Conservation (phyloP, 2,113 vertebrate genomes). For the Dasypus novemcinctus region DNA sequence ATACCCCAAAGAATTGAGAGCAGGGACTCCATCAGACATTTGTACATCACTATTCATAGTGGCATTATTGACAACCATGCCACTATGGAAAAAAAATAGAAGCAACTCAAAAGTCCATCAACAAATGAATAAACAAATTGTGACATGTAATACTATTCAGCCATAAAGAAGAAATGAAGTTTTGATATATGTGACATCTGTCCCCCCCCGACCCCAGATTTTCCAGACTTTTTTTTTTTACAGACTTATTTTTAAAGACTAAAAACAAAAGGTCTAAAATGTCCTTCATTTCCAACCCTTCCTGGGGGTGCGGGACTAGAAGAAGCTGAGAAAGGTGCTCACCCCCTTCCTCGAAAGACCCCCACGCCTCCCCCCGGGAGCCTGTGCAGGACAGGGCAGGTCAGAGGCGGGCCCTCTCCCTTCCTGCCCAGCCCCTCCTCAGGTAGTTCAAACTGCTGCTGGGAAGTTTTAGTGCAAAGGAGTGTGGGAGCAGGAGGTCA, state of each 20-base stretch:
- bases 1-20: too few relatives aligned
- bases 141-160: too few relatives aligned
- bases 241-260: constrained; percentile 77
- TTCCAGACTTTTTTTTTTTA: constrained; percentile 80
- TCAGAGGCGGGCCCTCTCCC: constrained; percentile 47
- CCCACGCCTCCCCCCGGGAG: neutral
- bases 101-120: too few relatives aligned
- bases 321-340: constrained; percentile 39
- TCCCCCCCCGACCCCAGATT: neutral
- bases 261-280: constrained; percentile 72
- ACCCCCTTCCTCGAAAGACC: constrained; percentile 10
- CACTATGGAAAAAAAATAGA: too few relatives aligned
- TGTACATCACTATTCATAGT: too few relatives aligned
- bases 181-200: too few relatives aligned
- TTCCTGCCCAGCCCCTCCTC: constrained; percentile 52
- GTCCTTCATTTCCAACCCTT: constrained; percentile 80
- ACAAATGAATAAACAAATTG: too few relatives aligned
- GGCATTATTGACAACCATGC: too few relatives aligned
- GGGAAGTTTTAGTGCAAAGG: constrained; percentile 36
- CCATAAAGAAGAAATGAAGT: too few relatives aligned
- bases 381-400: constrained; percentile 26
- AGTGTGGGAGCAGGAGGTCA: neutral
- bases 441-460: constrained; percentile 32
- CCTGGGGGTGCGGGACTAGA: constrained; percentile 64
- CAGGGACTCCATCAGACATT: too few relatives aligned